Conservation (phyloP, 2,113 vertebrate species). For the Physeter macrocephalus region DNA sequence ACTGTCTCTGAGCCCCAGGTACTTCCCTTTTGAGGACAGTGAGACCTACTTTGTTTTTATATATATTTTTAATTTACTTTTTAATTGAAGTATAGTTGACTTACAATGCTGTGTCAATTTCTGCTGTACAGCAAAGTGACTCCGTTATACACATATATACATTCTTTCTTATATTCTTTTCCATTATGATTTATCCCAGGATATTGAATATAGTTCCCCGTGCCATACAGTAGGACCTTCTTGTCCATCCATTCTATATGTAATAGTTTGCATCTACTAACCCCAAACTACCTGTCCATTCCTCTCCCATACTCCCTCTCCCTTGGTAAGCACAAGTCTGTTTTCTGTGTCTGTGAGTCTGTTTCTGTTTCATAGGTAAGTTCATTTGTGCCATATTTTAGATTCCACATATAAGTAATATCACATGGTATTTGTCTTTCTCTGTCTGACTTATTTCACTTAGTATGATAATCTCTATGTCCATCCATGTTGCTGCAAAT, state of each 20-base stretch:
- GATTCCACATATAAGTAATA: background rate
- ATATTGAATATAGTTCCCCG: background rate
- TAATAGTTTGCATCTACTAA: too few species aligned
- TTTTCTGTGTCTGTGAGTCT: background rate
- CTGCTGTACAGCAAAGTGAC: background rate
- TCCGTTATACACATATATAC: too few species aligned
- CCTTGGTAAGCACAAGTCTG: background rate
- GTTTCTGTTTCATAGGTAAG: background rate
- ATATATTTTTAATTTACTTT: background rate
- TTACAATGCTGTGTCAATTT: background rate
- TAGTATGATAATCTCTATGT: background rate
- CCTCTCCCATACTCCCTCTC: background rate
- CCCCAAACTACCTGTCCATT: background rate
- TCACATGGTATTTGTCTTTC: background rate
- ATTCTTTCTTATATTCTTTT: background rate
- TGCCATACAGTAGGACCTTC: background rate
- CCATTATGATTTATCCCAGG: background rate
- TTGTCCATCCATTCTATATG: background rate
- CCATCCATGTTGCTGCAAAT: background rate
- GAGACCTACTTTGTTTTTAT: background rate
- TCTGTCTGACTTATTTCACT: background rate
- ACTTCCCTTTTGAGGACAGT: background rate
- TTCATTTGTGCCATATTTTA: background rate
- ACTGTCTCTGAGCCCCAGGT: background rate
- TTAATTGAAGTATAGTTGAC: background rate